A percentile compares a stretch with the other conserved stretches of the same genome.
phyloP scores from a whole-genome alignment of 64 coral and sea anemone species.

The Montipora cactus region DNA sequence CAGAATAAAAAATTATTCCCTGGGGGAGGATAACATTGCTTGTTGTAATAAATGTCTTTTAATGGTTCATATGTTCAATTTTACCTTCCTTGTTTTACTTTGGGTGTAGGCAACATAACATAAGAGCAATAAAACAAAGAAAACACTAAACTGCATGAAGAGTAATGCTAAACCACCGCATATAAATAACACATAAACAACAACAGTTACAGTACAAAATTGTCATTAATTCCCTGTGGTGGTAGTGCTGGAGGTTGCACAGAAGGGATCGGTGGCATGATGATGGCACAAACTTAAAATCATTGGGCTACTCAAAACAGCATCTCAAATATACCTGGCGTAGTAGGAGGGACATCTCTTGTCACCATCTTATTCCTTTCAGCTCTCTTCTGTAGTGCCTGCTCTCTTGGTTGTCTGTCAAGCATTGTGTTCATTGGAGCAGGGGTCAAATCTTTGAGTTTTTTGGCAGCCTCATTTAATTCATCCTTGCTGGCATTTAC shows the following conservation, averaged over 20 bases:
- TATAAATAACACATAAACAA: neutral
- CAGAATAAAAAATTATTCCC: neutral
- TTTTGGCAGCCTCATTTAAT: neutral
- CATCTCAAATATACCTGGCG: too few relatives aligned
- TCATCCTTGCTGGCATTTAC: constrained; percentile 7
- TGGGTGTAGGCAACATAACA: too few relatives aligned
- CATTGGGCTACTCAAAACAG: too few relatives aligned
- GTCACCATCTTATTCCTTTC: too few relatives aligned
- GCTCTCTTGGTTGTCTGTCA: constrained; percentile 15
- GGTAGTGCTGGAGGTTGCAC: too few relatives aligned
- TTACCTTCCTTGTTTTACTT: neutral
- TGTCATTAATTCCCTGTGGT: neutral
- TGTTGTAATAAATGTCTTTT: neutral
- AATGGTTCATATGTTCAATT: neutral
- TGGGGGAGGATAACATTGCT: neutral
- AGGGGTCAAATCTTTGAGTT: constrained; percentile 1
- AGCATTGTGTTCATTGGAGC: constrained; percentile 55
- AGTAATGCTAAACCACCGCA: neutral
- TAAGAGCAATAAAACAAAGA: neutral
- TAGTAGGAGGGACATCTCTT: too few relatives aligned
- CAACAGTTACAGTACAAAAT: neutral
- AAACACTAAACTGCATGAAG: neutral
- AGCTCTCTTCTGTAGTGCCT: too few relatives aligned
- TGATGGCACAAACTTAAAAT: too few relatives aligned
- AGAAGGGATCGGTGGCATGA: too few relatives aligned